phyloP scores from a whole-genome alignment of 35 echinoderm and acorn worm species.

The Stichopus chloronotus region DNA sequence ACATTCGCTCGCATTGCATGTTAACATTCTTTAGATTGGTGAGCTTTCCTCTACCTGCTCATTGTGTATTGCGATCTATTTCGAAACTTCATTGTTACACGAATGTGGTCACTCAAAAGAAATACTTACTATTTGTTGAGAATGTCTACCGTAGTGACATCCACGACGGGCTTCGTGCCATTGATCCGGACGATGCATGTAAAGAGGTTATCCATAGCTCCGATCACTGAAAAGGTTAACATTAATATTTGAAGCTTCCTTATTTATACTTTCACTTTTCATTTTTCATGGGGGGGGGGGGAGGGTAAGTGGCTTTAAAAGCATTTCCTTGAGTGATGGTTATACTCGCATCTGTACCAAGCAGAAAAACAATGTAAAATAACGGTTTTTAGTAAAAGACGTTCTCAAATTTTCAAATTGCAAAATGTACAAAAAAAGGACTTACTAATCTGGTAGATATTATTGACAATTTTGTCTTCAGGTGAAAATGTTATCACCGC shows the following conservation, averaged over 20 bases:
- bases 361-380: neutral
- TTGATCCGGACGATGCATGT: conserved; percentile 33
- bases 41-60: too few species aligned
- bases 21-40: too few species aligned
- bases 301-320: too few species aligned
- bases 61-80: neutral
- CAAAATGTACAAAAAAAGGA: neutral
- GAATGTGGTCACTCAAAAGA: neutral
- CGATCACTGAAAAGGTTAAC: conserved; percentile 11
- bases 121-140: neutral
- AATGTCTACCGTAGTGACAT: neutral
- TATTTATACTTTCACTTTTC: neutral
- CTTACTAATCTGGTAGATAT: conserved; percentile 40
- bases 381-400: neutral
- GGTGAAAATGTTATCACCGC: neutral
- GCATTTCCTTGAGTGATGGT: neutral
- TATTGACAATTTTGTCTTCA: conserved; percentile 18
- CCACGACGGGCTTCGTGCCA: conserved; percentile 24
- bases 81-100: neutral
- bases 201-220: conserved; percentile 20
- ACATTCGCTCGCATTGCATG: too few species aligned
- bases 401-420: neutral
- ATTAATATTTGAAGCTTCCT: neutral
- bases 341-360: neutral
- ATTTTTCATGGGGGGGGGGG: too few species aligned